Evolutionary conservation across 2,113 vertebrate species (phyloP), one percentile per base, ranked within the genome.

Genomic region (Trichomycterus rosablanca): DNA sequence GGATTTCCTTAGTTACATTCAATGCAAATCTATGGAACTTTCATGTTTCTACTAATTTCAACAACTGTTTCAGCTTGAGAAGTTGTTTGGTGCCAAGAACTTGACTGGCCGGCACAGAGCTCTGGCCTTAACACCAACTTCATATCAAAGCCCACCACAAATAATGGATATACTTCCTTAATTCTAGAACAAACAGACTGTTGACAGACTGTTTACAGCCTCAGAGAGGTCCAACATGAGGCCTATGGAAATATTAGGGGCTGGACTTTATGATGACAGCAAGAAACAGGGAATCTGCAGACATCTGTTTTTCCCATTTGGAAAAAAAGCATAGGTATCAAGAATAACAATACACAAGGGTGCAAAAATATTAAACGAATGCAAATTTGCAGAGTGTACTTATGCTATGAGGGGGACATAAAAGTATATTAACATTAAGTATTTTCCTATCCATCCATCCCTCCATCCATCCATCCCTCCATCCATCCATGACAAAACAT

Each of bases 251-350:
- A 68, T 50, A 39, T 39, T 52, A 73, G 49, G 59, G 4, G 1
- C 43, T 53, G 35, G 43, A 63, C 28, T 46, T 16, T n/a, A 32
- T 22, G 57, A 69, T 19, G 26, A 65, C 32, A 59, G 58, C 23
- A 48, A 66, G 35, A 20, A 8, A 24, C 35, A 35, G 50, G 62
- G 67, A 37, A 24, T 44, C 37, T 53, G 43, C 42, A 54, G 51
- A 52, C 62, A 71, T 71, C 66, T 75, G 76, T 57, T 73, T 69
- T 71, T 57, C 54, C 32, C 66, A 55, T 71, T 54, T 14, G 16
- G 28, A 43, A 40, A 40, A 59, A 63, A 10, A 15, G 52, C 6
- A 42, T 26, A 51, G 22, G 12, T 35, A 16, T 22, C 24, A 12
- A 56, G 12, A 55, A 37, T 22, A 34, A 40, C 19, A 10, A 8